Percentiles rank a stretch among this genome's conserved stretches.
Conservation (phyloP, 2,113 vertebrate species). For the Daubentonia madagascariensis region DNA sequence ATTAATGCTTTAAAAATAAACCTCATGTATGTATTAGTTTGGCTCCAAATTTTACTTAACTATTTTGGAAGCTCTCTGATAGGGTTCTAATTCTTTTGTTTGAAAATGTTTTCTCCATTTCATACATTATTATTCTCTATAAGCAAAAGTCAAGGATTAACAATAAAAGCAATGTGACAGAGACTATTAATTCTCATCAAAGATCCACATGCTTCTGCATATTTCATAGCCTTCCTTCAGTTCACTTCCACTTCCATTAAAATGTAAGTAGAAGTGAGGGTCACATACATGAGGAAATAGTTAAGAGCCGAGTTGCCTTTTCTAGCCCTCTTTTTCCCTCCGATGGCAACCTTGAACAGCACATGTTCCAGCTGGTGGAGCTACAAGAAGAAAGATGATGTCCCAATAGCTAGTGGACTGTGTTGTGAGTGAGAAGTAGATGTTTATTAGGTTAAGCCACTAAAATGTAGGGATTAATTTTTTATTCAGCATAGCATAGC, state of each 20-base stretch:
- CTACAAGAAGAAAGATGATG: neutral
- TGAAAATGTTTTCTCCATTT: neutral
- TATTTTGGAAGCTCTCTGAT: constrained; percentile 11
- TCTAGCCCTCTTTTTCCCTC: neutral
- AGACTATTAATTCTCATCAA: neutral
- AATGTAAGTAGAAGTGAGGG: neutral
- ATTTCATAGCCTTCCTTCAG: neutral
- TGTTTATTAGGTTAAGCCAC: neutral
- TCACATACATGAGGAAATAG: neutral
- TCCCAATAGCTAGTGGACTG: neutral
- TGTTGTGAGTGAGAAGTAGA: neutral
- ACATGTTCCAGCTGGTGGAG: neutral
- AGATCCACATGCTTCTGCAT: neutral
- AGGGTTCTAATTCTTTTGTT: neutral
- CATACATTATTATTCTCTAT: neutral
- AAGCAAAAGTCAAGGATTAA: neutral
- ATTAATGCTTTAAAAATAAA: neutral
- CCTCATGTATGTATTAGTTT: neutral
- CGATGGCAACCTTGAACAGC: neutral
- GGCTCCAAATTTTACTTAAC: constrained; percentile 17
- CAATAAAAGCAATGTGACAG: neutral
- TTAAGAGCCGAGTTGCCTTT: neutral
- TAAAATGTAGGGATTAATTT: neutral
- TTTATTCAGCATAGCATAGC: neutral
- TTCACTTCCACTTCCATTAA: neutral